phyloP scores from a whole-genome alignment of 2,113 vertebrate genomes.

The Tragelaphus strepsiceros region DNA sequence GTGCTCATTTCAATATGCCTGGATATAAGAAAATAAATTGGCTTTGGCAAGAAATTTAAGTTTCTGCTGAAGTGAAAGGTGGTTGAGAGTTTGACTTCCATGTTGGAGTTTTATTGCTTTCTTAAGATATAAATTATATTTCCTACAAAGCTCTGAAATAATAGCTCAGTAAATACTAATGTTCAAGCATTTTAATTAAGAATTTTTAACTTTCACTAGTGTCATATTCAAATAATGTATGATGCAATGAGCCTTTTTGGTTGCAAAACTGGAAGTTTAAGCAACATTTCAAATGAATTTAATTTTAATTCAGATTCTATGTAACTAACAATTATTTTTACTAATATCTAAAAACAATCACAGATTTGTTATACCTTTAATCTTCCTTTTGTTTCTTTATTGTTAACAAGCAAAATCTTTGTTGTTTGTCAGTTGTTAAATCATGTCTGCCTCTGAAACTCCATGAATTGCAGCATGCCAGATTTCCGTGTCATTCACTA shows the following conservation, averaged over 20 bases:
- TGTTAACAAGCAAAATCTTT: neutral
- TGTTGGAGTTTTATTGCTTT: neutral
- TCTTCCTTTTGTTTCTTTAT: neutral
- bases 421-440: neutral
- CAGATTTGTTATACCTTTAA: constrained; percentile 4
- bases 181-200: constrained; percentile 47
- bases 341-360: constrained; percentile 32
- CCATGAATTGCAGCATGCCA: neutral
- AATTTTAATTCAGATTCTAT: neutral
- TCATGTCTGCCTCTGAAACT: neutral
- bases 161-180: constrained; percentile 40
- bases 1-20: neutral
- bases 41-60: constrained; percentile 21
- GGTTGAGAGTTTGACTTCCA: constrained; percentile 25
- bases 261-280: constrained; percentile 15
- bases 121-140: constrained; percentile 40
- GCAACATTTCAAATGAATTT: constrained; percentile 12
- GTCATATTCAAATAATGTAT: neutral
- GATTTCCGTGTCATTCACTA: neutral
- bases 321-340: constrained; percentile 40
- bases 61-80: constrained; percentile 14
- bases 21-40: neutral
- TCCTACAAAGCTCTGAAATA: constrained; percentile 29
- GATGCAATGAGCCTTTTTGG: neutral
- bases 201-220: constrained; percentile 26